Base-by-base conservation (phyloP, 2,113 vertebrate genomes). In the Cyanocitta stelleri region DNA sequence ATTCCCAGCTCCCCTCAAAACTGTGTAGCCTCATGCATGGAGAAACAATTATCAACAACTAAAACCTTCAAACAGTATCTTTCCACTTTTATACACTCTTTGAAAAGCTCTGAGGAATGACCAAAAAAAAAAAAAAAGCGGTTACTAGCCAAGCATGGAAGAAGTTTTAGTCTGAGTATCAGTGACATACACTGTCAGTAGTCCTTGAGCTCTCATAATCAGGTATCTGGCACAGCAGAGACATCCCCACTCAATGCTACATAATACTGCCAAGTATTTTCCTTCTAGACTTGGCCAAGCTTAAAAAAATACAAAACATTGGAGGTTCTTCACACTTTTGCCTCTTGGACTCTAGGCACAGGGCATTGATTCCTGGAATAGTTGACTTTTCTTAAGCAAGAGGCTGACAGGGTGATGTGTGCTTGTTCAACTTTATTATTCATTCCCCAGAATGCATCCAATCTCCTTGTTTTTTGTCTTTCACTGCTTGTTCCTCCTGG, bases 31-130 rank as follows among this genome's bases (percentile, higher is more conserved):
- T 93, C 52, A 67, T 71, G 72, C 2, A 0, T 73, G 44, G 51
- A 96, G 59, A 95, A 94, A 75, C 49, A 92, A 88, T 93, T 84
- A 86, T 11, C n/a, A 63, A 76, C 16, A 69, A 44, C 72, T 74
- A 55, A 94, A 93, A 90, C 30, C 39, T 90, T 84, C 48, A 88
- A 94, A 64, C 7, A 39, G 8, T 64, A 64, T 77, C 6, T 43
- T 83, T 88, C 51, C 35, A 33, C 64, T 84, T 93, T 92, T 61
- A 61, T 91, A 59, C 16, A 52, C 4, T 21, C 41, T 80, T 61
- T 93, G 39, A 61, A 91, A 91, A 85, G 27, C 59, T 90, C 46
- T 61, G 33, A 69, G 33, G 22, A 63, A 48, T 13, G 32, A 63
- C 4, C 7, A 30, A 55, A 22, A 49, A 58, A 69, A 23, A 10